Conservation (phyloP, 2,113 vertebrate genomes). For the Labrus mixtus region DNA sequence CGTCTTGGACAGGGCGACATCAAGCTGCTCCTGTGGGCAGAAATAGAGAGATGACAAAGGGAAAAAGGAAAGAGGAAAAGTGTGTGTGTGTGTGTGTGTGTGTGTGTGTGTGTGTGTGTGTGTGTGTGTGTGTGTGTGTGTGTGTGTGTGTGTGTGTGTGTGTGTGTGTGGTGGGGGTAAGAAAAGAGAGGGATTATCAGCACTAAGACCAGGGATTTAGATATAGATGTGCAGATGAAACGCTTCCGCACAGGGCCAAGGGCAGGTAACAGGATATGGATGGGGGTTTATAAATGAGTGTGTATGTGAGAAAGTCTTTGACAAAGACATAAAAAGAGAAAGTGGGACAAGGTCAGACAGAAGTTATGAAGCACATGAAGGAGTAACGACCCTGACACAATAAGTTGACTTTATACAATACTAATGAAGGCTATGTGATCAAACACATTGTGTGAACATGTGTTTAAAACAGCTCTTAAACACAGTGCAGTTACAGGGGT, state of each 20-base stretch:
- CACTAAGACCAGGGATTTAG: conserved; percentile 54
- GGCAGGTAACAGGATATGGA: conserved; percentile 35
- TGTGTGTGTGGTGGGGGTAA: neutral
- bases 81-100: too few species aligned
- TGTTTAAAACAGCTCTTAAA: too few species aligned
- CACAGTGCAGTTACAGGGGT: too few species aligned
- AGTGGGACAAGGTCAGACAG: conserved; percentile 14
- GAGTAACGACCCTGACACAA: conserved; percentile 31
- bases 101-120: too few species aligned
- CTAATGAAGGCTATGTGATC: conserved; percentile 31
- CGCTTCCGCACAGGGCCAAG: conserved; percentile 39
- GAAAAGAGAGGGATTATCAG: conserved; percentile 56
- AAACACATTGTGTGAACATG: neutral
- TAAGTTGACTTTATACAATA: conserved; percentile 27
- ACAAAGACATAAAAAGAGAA: conserved; percentile 28
- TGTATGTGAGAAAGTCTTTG: conserved; percentile 15
- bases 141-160: too few species aligned
- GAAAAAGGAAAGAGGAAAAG: conserved; percentile 1
- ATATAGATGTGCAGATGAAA: conserved; percentile 45
- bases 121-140: neutral
- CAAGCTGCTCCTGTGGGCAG: conserved; percentile 92
- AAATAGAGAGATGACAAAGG: conserved; percentile 49
- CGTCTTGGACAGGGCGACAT: conserved; percentile 97
- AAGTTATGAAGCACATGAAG: conserved; percentile 10
- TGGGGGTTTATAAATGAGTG: neutral